phyloP scores from a whole-genome alignment of 2,113 vertebrate genomes.

The Perca flavescens region DNA sequence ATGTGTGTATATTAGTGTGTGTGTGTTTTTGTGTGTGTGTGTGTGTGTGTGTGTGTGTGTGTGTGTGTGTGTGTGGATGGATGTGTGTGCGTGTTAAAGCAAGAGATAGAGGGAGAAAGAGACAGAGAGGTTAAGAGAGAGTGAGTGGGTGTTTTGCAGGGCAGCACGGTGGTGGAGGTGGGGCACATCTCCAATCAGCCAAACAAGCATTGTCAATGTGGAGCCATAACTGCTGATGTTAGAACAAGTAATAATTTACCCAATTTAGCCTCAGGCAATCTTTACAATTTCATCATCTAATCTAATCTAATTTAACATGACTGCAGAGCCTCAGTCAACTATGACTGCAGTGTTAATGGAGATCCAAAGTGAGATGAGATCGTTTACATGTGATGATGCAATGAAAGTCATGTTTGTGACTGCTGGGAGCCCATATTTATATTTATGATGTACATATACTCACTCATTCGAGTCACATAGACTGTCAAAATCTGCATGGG shows the following conservation, averaged over 20 bases:
- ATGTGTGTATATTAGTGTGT: conserved; percentile 31
- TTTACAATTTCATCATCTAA: conserved; percentile 74
- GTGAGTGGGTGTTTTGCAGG: conserved; percentile 69
- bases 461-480: conserved; percentile 86
- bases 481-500: conserved; percentile 86
- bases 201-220: conserved; percentile 65
- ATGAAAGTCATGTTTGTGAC: conserved; percentile 37
- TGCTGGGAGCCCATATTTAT: conserved; percentile 13
- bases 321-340: conserved; percentile 46
- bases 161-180: conserved; percentile 57
- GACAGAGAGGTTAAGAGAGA: conserved; percentile 31
- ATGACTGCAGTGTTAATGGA: conserved; percentile 44
- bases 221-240: conserved; percentile 68
- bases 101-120: conserved; percentile 25
- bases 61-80: conserved; percentile 26
- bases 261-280: conserved; percentile 54
- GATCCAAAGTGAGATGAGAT: conserved; percentile 40
- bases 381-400: conserved; percentile 46
- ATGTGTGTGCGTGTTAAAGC: conserved; percentile 41
- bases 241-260: conserved; percentile 65
- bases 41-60: conserved; percentile 36
- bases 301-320: conserved; percentile 71
- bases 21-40: conserved; percentile 33
- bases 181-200: conserved; percentile 62
- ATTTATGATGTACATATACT: conserved; percentile 77